Base-by-base conservation (phyloP, 2,888 invertebrate genomes). In the Agapostemon virescens region DNA sequence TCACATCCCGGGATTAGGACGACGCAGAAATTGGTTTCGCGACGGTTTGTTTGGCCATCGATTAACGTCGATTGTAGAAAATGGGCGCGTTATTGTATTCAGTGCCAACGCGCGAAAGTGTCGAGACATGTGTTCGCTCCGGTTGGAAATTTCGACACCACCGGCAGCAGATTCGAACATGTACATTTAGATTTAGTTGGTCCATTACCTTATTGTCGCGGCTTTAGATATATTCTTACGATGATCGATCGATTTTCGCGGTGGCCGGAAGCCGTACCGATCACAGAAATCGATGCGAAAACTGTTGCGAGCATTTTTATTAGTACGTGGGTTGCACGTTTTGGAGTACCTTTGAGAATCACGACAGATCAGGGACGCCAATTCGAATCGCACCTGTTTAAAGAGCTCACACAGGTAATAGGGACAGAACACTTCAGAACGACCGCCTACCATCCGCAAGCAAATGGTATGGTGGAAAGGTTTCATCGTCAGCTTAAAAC, bases 41-140 rank as follows among this genome's bases (percentile, higher is more conserved):
- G 90, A 38, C 85, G 91, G 0, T 93, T 87, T 63, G 90, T 93
- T 0, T 93, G 93, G 93, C 92, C 92, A 0, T 85, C 85, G 1
- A 87, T 93, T 0, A 87, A 90, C 0, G 82, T 78, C 11, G 91
- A 93, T 69, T 90, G 89, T 70, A 70, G 88, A 0, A 61, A 80
- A 0, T 93, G 92, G 92, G 84, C 90, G 1, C 85, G 84, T 6
- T 63, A 81, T 2, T 92, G 92, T 72, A 58, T 88, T 6, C 58
- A 77, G 1, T 93, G 93, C 63, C 93, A 93, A 70, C 82, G 84
- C 4, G 55, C 84, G 0, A 93, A 93, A 71, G 77, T 92, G 0
- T 52, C 75, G 0, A 77, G 91, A 20, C 93, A 90, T 84, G 88
- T 88, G n/a, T 9, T 38, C 73, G n/a, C 90, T 40, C 90, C 91